Evolutionary conservation across 2,113 vertebrate species (phyloP).

Genomic region (Hyperoodon ampullatus): DNA sequence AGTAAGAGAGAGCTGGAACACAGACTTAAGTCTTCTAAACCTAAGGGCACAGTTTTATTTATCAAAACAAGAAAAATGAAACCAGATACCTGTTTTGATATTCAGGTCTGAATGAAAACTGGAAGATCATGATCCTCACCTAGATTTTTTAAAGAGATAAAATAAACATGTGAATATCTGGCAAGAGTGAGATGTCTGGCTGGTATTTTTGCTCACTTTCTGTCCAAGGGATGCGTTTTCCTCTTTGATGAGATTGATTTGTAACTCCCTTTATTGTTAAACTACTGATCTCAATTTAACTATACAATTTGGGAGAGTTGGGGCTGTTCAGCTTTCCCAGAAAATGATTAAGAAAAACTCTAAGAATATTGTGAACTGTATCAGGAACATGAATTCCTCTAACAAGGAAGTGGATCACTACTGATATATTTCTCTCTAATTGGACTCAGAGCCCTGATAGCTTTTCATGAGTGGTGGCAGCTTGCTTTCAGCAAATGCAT

Average conservation of each 20-base stretch:
- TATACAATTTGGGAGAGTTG: constrained; percentile 23
- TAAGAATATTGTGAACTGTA: constrained; percentile 66
- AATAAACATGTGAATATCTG: background rate
- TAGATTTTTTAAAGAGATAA: background rate
- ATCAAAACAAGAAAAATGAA: background rate
- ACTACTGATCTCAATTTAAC: constrained; percentile 58
- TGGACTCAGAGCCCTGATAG: constrained; percentile 32
- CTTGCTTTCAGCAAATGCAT: constrained; percentile 53
- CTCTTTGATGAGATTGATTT: background rate
- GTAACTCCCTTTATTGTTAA: background rate
- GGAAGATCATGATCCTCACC: background rate
- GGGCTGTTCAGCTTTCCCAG: constrained; percentile 56
- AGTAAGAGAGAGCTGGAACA: background rate
- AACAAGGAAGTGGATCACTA: constrained; percentile 71
- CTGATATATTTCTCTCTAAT: constrained; percentile 62
- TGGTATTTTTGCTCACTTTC: background rate
- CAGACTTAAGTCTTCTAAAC: background rate
- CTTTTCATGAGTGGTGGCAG: constrained; percentile 57
- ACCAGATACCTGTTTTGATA: background rate
- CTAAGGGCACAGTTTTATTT: background rate
- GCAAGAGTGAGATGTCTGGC: background rate
- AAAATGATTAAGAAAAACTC: constrained; percentile 77
- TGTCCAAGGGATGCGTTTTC: background rate
- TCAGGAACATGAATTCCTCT: constrained; percentile 75
- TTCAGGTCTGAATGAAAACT: background rate